phyloP scores from a whole-genome alignment of 2,888 invertebrate species.

The Cephus pulcher region DNA sequence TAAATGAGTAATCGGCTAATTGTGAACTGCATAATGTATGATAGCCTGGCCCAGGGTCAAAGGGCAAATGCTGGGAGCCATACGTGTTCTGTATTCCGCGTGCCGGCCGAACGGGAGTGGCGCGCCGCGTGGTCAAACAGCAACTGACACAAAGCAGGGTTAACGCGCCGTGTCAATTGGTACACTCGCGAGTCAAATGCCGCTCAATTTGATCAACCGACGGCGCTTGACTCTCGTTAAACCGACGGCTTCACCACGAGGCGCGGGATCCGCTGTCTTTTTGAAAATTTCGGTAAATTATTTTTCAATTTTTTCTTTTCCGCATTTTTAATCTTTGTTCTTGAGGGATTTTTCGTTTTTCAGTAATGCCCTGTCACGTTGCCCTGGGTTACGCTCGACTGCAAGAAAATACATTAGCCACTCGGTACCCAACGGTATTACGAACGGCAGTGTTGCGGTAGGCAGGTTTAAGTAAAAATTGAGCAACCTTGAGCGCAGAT shows the following conservation, averaged over 20 bases:
- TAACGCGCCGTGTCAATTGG: constrained; percentile 65
- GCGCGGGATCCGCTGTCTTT: neutral
- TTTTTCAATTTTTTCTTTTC: too few species aligned
- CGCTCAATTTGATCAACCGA: constrained; percentile 45
- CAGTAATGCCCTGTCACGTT: too few species aligned
- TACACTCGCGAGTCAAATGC: constrained; percentile 32
- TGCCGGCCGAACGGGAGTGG: constrained; percentile 9
- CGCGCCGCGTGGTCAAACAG: constrained; percentile 51
- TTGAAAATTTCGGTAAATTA: too few species aligned
- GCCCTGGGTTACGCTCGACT: too few species aligned
- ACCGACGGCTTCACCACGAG: constrained; percentile 26
- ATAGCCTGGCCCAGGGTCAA: constrained; percentile 35
- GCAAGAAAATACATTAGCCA: too few species aligned
- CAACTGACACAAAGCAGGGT: constrained; percentile 59
- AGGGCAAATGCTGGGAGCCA: constrained; percentile 42
- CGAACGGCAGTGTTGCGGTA: neutral
- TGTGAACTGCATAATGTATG: constrained; percentile 44
- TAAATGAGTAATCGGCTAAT: constrained; percentile 47
- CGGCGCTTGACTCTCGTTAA: constrained; percentile 42
- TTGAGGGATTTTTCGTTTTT: too few species aligned
- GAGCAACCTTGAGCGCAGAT: constrained; percentile 4
- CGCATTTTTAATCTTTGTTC: too few species aligned
- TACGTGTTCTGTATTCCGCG: neutral
- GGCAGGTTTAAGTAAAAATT: neutral
- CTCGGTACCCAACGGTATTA: too few species aligned